Base-by-base conservation (phyloP, 2,888 invertebrate species). In the Agrotis segetum region DNA sequence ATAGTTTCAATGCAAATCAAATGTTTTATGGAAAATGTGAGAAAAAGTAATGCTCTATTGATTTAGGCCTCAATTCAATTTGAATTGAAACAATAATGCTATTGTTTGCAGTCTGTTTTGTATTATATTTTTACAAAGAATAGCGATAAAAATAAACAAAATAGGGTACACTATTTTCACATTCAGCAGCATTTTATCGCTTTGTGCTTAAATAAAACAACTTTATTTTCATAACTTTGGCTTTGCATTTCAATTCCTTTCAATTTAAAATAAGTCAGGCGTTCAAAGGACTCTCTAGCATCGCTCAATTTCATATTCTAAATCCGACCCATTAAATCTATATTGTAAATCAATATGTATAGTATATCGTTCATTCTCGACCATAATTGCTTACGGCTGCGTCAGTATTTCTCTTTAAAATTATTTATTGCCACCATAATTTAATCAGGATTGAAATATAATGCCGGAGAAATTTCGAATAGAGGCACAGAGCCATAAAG, bases 371-470 rank as follows among this genome's bases (percentile, higher is more conserved):
- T 85, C 83, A 89, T 87, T 88, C 87, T 87, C 72, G 79, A 74
- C 86, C 85, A 77, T 91, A 89, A 90, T 91, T 91, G 90, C 89
- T 87, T 87, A 87, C 83, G 87, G 87, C 86, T 80, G 85, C 83
- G 88, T 88, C 92, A 89, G 85, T 88, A 84, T 86, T 87, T 87
- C 88, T 85, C 87, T 89, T 89, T 87, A 87, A 86, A 88, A 84
- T 89, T 88, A 87, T 92, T 92, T 92, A 92, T 88, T 85, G 70
- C 69, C 47, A 80, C 80, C 88, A 90, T 92, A 92, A 89, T 88
- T 92, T 91, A 91, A 92, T 93, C 91, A 90, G 87, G 86, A 89
- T 90, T 89, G 90, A 88, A 90, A 90, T 91, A 90, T 90, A 90
- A 90, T 90, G 83, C 88, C 69, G 79, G 83, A 73, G 88, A 87